These are phyloP conservation scores for Netelia virgata DNA, from an alignment of 2,888 invertebrate genomes.

Conservation along the genomic window DNA sequence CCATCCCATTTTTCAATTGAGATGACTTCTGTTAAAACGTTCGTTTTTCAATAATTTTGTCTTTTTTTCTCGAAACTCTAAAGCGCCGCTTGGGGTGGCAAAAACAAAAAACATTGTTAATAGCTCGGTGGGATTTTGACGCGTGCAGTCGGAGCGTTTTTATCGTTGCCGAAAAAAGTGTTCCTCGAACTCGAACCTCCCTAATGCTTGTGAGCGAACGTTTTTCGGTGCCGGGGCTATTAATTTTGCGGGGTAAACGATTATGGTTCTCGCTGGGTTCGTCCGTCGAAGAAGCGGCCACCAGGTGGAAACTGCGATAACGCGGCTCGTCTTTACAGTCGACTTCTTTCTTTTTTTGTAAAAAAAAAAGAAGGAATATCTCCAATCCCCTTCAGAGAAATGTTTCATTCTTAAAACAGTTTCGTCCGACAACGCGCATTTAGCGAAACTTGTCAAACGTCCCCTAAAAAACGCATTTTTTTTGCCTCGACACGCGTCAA, in stretches of 20 bases:
- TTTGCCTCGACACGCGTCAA: neutral
- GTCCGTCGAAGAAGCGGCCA: neutral
- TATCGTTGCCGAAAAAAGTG: constrained; percentile 52
- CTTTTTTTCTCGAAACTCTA: neutral
- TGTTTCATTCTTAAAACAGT: neutral
- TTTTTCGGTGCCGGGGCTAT: constrained; percentile 24
- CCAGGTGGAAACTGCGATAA: neutral
- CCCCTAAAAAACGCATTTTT: neutral
- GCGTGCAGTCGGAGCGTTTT: constrained; percentile 52
- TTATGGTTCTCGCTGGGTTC: constrained; percentile 14
- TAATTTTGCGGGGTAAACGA: constrained; percentile 44
- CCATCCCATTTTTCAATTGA: constrained; percentile 39
- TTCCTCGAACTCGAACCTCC: constrained; percentile 9
- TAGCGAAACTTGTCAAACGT: neutral
- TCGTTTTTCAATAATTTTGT: constrained; percentile 21
- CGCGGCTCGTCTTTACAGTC: neutral
- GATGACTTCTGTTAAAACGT: neutral
- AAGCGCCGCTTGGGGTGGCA: constrained; percentile 11
- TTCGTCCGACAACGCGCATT: neutral
- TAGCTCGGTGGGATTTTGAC: constrained; percentile 30
- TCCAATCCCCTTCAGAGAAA: neutral
- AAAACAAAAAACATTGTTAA: constrained; percentile 28
- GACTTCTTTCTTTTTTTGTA: neutral
- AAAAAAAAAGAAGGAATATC: neutral
- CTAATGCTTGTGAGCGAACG: neutral